phyloP scores from a whole-genome alignment of 2,888 invertebrate genomes.

The Boloria euphrosyne region DNA sequence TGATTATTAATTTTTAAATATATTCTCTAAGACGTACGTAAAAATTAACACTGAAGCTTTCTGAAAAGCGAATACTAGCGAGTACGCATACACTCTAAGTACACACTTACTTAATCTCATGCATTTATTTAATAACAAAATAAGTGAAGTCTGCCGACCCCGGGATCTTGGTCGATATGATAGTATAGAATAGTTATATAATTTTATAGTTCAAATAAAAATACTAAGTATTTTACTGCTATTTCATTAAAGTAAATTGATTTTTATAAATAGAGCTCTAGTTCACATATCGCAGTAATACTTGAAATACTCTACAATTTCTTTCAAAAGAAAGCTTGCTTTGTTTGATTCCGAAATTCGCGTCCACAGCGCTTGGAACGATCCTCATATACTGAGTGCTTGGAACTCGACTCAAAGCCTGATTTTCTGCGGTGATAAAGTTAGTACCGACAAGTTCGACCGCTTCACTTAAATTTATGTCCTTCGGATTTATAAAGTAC shows the following conservation, averaged over 20 bases:
- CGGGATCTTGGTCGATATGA: no score
- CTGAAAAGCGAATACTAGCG: no score
- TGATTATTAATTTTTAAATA: no score
- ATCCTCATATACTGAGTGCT: constrained; percentile 39
- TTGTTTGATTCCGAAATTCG: constrained; percentile 33
- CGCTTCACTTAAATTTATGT: constrained; percentile 17
- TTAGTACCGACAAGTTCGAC: constrained; percentile 31
- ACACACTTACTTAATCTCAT: no score
- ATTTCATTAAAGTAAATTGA: constrained; percentile 15
- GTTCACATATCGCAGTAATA: constrained; percentile 15
- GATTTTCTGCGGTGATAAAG: constrained; percentile 37
- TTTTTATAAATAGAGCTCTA: constrained; percentile 6
- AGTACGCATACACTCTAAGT: no score
- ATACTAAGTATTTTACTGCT: background rate
- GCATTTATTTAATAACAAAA: no score
- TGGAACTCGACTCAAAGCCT: constrained; percentile 34
- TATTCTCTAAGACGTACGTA: no score
- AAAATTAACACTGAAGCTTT: no score
- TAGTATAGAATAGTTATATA: no score
- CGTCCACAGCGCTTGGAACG: constrained; percentile 28
- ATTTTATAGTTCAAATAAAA: no score
- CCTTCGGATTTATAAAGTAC: constrained; percentile 11
- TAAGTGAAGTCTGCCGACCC: no score
- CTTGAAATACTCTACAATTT: constrained; percentile 30
- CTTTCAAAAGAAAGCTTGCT: constrained; percentile 34